Evolutionary conservation across 92 coral and sea anemone species (phyloP).

Genomic region (Phenganax marumi): DNA sequence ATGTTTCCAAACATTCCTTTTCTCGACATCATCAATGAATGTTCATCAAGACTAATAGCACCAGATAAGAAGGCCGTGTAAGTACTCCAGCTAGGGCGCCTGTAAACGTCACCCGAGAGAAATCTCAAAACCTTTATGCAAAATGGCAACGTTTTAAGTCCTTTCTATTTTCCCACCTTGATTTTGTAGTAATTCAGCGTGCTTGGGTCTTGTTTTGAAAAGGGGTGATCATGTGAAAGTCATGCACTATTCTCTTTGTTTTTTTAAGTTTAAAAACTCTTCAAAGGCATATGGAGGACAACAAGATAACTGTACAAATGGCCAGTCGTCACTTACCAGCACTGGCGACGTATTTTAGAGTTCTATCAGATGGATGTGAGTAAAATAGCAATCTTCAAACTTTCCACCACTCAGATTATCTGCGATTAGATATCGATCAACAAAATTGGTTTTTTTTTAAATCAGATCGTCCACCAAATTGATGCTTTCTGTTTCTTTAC

Average conservation of each 20-base stretch:
- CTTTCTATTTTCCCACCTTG: too few relatives aligned
- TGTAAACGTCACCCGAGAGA: too few relatives aligned
- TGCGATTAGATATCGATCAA: too few relatives aligned
- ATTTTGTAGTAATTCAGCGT: too few relatives aligned
- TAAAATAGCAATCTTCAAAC: neutral
- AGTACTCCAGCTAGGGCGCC: constrained; percentile 42
- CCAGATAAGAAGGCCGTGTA: constrained; percentile 92
- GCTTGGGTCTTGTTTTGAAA: too few relatives aligned
- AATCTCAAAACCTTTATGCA: neutral
- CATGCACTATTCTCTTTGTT: neutral
- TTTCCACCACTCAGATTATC: neutral
- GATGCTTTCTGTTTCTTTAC: too few relatives aligned
- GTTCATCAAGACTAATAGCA: constrained; percentile 72
- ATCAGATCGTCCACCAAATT: too few relatives aligned
- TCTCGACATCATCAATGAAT: constrained; percentile 81
- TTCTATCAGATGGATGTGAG: neutral
- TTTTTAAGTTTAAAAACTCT: neutral
- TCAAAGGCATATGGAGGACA: neutral
- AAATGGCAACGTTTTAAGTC: neutral
- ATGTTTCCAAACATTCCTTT: constrained; percentile 76
- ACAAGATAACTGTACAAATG: neutral
- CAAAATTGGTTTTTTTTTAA: too few relatives aligned
- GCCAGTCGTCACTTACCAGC: neutral
- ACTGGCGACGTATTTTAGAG: neutral
- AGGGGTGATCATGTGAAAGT: neutral